Conservation (phyloP, 1,140 invertebrate species). For the Pogonus chalceus region DNA sequence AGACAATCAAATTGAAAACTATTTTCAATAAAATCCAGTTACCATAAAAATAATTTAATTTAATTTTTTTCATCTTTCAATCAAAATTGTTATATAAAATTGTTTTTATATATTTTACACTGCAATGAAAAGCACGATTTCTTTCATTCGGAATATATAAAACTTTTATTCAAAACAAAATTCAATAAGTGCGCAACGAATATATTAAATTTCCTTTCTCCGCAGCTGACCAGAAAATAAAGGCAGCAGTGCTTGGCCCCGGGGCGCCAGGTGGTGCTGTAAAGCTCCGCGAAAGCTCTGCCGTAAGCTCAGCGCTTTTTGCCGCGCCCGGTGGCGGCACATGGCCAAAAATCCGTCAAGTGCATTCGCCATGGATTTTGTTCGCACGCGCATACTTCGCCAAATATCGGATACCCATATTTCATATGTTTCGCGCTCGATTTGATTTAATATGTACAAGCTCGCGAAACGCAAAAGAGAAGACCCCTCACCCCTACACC, state of each 20-base stretch:
- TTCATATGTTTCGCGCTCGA: background rate
- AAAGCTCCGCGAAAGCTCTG: background rate
- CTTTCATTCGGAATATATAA: background rate
- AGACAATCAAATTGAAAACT: no score
- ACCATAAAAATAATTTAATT: no score
- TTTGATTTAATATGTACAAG: background rate
- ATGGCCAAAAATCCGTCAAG: background rate
- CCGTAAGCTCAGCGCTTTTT: background rate
- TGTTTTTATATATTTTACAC: background rate
- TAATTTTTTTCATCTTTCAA: no score
- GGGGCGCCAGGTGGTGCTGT: background rate
- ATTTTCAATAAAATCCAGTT: no score
- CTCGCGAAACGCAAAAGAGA: no score
- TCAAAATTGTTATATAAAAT: no score
- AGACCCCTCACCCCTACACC: no score
- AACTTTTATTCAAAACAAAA: background rate
- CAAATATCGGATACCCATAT: background rate
- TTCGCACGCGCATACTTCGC: background rate
- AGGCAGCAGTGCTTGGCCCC: background rate
- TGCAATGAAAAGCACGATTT: background rate
- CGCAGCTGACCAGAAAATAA: background rate
- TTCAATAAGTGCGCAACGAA: background rate
- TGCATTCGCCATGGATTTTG: background rate
- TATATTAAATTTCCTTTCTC: background rate
- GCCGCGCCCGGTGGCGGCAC: background rate